Evolutionary conservation across 2,113 vertebrate species (phyloP).

Genomic region (Etheostoma cragini): DNA sequence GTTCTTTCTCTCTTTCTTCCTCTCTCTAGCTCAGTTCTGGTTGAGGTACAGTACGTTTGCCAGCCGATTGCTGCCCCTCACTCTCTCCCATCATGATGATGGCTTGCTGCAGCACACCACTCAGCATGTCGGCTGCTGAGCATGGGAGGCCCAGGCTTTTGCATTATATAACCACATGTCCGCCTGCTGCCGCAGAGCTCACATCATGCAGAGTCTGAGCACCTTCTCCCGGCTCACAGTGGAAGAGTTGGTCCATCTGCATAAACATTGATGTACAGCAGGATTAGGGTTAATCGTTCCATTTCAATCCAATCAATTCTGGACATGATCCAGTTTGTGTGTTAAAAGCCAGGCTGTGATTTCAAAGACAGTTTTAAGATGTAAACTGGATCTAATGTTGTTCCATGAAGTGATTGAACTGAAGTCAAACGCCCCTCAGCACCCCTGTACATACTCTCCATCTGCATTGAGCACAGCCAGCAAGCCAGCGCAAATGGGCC

Average conservation of each 20-base stretch:
- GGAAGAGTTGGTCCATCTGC: slow-evolving; percentile 74
- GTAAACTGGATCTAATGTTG: slow-evolving; percentile 51
- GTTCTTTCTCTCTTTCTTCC: slow-evolving; percentile 32
- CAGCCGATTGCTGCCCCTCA: slow-evolving; percentile 78
- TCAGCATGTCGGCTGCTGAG: slow-evolving; percentile 80
- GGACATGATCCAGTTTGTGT: slow-evolving; percentile 58
- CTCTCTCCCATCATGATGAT: slow-evolving; percentile 68
- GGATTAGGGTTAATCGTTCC: slow-evolving; percentile 59
- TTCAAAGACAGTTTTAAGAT: slow-evolving; percentile 40
- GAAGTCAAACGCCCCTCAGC: slow-evolving; percentile 63
- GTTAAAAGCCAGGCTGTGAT: slow-evolving; percentile 41
- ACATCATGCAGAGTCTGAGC: slow-evolving; percentile 79
- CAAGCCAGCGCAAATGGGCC: slow-evolving; percentile 66
- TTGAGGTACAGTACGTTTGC: slow-evolving; percentile 84
- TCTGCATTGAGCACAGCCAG: slow-evolving; percentile 74
- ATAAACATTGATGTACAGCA: slow-evolving; percentile 73
- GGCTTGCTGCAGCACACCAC: slow-evolving; percentile 77
- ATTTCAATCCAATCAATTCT: slow-evolving; percentile 67
- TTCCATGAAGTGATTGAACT: slow-evolving; percentile 62
- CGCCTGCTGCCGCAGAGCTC: slow-evolving; percentile 74
- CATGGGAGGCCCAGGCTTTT: slow-evolving; percentile 76
- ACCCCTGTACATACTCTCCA: slow-evolving; percentile 74
- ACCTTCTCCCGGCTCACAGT: slow-evolving; percentile 73
- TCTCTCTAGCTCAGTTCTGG: slow-evolving; percentile 74
- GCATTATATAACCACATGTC: slow-evolving; percentile 75